Evolutionary conservation across 2,888 invertebrate species (phyloP).

Genomic region (Platycnemis pennipes): DNA sequence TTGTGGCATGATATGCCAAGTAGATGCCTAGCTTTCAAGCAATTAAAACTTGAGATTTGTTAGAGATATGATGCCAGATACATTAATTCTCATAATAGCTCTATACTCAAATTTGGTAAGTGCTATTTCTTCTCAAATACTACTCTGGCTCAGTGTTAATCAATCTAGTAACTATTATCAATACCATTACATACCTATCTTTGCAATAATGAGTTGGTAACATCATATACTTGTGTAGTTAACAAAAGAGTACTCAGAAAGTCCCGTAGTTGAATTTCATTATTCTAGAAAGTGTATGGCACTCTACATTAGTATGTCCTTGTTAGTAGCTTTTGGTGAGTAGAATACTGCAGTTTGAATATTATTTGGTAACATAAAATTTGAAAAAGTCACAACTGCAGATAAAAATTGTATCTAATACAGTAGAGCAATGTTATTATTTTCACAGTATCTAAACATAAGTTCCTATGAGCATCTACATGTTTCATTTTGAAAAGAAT

Average conservation of each 20-base stretch:
- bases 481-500: constrained; percentile 25
- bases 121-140: constrained; percentile 11
- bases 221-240: constrained; percentile 64
- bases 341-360: constrained; percentile 52
- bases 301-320: constrained; percentile 41
- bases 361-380: constrained; percentile 37
- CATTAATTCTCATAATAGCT: constrained; percentile 37
- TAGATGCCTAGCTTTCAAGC: constrained; percentile 1
- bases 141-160: not conserved
- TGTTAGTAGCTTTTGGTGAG: constrained; percentile 62
- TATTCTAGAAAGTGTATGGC: constrained; percentile 45
- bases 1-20: not conserved
- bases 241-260: constrained; percentile 48
- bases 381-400: constrained; percentile 32
- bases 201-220: constrained; percentile 48
- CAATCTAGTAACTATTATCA: constrained; percentile 48
- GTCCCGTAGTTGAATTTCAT: constrained; percentile 40
- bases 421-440: constrained; percentile 52
- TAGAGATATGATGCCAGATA: constrained; percentile 39
- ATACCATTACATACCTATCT: constrained; percentile 47
- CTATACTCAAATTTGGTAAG: constrained; percentile 1
- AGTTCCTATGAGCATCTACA: constrained; percentile 56
- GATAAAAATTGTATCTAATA: constrained; percentile 39
- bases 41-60: not conserved
- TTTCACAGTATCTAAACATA: constrained; percentile 43